Conservation (phyloP, 2,888 invertebrate species). For the Ommatoiulus sabulosus region DNA sequence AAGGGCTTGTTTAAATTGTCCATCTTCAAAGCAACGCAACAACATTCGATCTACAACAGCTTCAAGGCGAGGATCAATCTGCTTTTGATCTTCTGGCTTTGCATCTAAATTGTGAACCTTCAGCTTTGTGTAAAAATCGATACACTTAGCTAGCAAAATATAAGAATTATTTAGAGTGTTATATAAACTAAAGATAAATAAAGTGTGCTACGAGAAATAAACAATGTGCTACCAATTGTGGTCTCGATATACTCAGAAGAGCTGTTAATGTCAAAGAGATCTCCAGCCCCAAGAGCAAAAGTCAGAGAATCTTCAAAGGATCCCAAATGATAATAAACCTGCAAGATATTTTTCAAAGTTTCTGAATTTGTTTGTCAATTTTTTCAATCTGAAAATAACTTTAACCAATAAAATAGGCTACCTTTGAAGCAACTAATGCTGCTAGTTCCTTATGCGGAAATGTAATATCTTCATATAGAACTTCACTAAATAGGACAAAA, state of each 20-base stretch:
- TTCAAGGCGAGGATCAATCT: conserved; percentile 75
- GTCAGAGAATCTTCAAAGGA: conserved; percentile 96
- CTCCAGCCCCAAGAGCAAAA: conserved; percentile 96
- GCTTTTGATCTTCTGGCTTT: conserved; percentile 73
- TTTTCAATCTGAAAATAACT: not conserved
- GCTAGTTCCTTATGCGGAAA: conserved; percentile 91
- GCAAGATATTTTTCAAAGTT: conserved; percentile 26
- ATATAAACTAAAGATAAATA: not conserved
- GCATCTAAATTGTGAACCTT: conserved; percentile 77
- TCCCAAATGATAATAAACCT: conserved; percentile 95
- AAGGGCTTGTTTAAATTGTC: conserved; percentile 94
- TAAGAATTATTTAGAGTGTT: conserved; percentile 56
- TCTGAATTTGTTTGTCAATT: not conserved
- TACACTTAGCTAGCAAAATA: conserved; percentile 85
- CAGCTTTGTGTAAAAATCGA: conserved; percentile 94
- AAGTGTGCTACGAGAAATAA: not conserved
- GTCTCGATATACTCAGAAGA: conserved; percentile 97
- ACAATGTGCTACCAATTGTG: conserved; percentile 76
- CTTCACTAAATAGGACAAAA: conserved; percentile 75
- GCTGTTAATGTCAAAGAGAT: conserved; percentile 93
- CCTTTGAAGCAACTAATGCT: conserved; percentile 96
- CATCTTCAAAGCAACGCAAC: conserved; percentile 92
- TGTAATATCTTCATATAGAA: conserved; percentile 90
- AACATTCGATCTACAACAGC: conserved; percentile 98
- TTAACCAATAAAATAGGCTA: conserved; percentile 63